These are phyloP conservation scores for Merodon equestris DNA, from an alignment of 2,888 invertebrate species.

Conservation along the genomic window DNA sequence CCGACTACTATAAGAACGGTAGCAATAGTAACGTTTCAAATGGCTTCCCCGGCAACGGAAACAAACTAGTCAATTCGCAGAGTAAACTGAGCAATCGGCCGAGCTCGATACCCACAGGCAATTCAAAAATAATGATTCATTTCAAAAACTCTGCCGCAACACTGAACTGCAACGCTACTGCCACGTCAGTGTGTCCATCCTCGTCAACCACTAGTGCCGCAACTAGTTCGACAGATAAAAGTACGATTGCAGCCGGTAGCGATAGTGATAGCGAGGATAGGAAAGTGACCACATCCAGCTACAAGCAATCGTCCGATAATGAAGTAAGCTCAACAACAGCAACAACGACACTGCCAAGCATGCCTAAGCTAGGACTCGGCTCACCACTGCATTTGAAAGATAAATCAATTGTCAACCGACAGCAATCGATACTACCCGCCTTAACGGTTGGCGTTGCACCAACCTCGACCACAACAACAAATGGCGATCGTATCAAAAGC, in stretches of 20 bases:
- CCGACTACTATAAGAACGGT: constrained; percentile 62
- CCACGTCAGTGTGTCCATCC: constrained; percentile 63
- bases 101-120: constrained; percentile 52
- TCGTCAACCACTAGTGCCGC: constrained; percentile 51
- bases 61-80: constrained; percentile 78
- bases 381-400: constrained; percentile 58
- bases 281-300: constrained; percentile 62
- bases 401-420: constrained; percentile 20
- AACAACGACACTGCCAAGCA: constrained; percentile 77
- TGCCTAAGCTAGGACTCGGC: constrained; percentile 75
- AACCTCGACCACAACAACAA: constrained; percentile 28
- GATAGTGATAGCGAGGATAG: constrained; percentile 48
- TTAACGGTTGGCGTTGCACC: constrained; percentile 20
- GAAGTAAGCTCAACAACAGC: constrained; percentile 72
- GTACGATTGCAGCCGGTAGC: constrained; percentile 7
- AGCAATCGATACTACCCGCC: constrained; percentile 5
- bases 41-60: constrained; percentile 67
- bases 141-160: constrained; percentile 77
- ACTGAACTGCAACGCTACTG: constrained; percentile 43
- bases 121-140: constrained; percentile 78
- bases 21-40: constrained; percentile 36
- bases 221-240: constrained; percentile 55
- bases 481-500: constrained; percentile 64
- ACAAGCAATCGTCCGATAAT: constrained; percentile 71
- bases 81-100: constrained; percentile 58